Evolutionary conservation across 1,140 invertebrate species (phyloP).

Genomic region (Battus philenor): DNA sequence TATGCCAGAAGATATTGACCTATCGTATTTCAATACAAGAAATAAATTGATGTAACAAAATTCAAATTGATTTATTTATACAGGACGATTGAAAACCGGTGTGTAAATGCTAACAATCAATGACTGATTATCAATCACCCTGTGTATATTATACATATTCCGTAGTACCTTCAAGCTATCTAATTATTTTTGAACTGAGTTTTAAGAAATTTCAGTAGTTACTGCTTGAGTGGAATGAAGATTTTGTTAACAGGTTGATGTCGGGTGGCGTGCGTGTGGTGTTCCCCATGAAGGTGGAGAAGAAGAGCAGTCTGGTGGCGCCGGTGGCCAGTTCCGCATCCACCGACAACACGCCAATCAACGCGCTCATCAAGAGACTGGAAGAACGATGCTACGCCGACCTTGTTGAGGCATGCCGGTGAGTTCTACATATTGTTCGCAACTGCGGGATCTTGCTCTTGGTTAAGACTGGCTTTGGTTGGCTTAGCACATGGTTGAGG

Average conservation of each 20-base stretch:
- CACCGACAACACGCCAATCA: conserved; percentile 27
- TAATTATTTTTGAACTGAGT: too few species aligned
- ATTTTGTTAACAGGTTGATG: conserved; percentile 61
- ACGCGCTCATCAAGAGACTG: conserved; percentile 48
- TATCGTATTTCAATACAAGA: too few species aligned
- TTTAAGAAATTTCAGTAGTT: too few species aligned
- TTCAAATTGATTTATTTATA: too few species aligned
- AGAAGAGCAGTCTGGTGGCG: conserved; percentile 27
- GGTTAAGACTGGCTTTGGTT: not conserved
- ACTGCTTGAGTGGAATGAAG: too few species aligned
- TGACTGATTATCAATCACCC: too few species aligned
- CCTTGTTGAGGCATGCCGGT: conserved; percentile 77
- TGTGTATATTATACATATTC: too few species aligned
- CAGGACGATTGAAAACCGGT: too few species aligned
- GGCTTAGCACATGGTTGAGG: not conserved
- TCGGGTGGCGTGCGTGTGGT: conserved; percentile 45
- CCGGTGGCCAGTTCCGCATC: conserved; percentile 18
- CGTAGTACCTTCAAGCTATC: too few species aligned
- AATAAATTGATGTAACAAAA: too few species aligned
- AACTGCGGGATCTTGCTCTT: not conserved
- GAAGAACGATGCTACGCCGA: conserved; percentile 79
- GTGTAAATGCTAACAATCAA: too few species aligned
- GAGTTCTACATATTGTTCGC: not conserved
- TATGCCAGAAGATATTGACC: too few species aligned
- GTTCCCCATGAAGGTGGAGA: conserved; percentile 61